Evolutionary conservation across 2,888 invertebrate species (phyloP).

Genomic region (Himalopsyche japonica): DNA sequence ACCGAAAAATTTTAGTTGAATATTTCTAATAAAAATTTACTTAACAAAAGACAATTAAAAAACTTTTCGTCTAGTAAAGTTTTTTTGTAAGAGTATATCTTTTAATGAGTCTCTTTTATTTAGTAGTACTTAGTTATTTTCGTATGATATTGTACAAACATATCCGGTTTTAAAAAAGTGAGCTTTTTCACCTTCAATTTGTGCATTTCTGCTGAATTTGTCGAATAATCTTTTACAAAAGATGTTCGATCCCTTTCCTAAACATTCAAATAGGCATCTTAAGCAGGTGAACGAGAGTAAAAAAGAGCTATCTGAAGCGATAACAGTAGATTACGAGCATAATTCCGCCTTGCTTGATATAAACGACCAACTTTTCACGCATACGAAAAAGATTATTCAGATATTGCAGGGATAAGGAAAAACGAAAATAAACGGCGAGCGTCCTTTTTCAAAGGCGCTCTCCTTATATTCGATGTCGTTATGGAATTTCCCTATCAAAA

Average conservation of each 20-base stretch:
- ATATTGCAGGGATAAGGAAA: slow-evolving; percentile 13
- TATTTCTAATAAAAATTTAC: too few relatives aligned
- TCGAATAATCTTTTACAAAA: neutral
- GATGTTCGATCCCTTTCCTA: neutral
- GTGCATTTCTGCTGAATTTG: neutral
- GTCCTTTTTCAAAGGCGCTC: neutral
- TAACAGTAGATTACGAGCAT: slow-evolving; percentile 27
- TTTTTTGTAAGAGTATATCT: too few relatives aligned
- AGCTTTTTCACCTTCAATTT: neutral
- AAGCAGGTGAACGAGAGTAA: slow-evolving; percentile 6
- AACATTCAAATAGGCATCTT: slow-evolving; percentile 2
- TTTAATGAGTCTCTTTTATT: too few relatives aligned
- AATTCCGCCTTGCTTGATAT: slow-evolving; percentile 18
- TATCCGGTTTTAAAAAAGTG: neutral
- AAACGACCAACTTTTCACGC: slow-evolving; percentile 20
- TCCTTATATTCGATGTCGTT: slow-evolving; percentile 13
- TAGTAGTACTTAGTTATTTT: too few relatives aligned
- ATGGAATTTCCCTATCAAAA: slow-evolving; percentile 22
- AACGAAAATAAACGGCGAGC: neutral
- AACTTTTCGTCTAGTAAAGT: too few relatives aligned
- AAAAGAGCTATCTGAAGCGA: slow-evolving; percentile 18
- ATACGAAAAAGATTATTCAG: slow-evolving; percentile 17
- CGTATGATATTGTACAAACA: neutral
- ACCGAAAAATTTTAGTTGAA: too few relatives aligned
- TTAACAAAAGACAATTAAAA: too few relatives aligned